Evolutionary conservation across 1,140 invertebrate genomes (phyloP), one percentile per base, ranked within the genome.

Genomic region (Subanguina moxae): DNA sequence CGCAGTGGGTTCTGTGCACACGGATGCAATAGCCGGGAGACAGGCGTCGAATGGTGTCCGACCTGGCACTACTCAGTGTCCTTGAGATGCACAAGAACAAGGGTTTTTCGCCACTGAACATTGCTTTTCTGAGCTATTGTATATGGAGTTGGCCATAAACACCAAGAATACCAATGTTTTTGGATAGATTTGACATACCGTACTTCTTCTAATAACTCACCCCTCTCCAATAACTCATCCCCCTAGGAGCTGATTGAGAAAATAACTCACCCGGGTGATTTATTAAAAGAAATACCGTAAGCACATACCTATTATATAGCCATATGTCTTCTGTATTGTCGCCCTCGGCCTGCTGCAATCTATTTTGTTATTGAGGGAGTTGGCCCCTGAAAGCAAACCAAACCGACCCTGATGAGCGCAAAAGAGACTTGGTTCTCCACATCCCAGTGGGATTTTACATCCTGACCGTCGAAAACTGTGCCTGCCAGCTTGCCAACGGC

Each of bases 21-120:
- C 80, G 76, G 52, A 82, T 73, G 71, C 80, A 82, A 59, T 82
- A 82, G 42, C 80, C 80, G 45, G 78, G 76, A 11, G 80, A 82
- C 42, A 82, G 67, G 27, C 80, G 65, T 38, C 80, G 76, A 28
- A 82, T 76, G 42, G 73, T 67, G 42, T 82, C 80, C 19, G 72
- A 70, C 21, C 65, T 13, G 15, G 74, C 45, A 63, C 73, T 70
- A 61, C 65, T 65, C 61, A 72, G 65, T 28, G 71, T 69, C 45
- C 27, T 74, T 23, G 80, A 76, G 30, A 81, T 63, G 43, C 74
- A 80, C 25, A 81, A 64, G 59, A 81, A 81, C 32, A 81, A 68
- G 3, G 79, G 80, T 19, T 69, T 64, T 23, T 74, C 80, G 43
- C 79, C 80, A 68, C 80, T 80, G 65, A 66, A 80, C 71, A 59